Base-by-base conservation (phyloP, 2,888 invertebrate species). In the Hybos culiciformis region DNA sequence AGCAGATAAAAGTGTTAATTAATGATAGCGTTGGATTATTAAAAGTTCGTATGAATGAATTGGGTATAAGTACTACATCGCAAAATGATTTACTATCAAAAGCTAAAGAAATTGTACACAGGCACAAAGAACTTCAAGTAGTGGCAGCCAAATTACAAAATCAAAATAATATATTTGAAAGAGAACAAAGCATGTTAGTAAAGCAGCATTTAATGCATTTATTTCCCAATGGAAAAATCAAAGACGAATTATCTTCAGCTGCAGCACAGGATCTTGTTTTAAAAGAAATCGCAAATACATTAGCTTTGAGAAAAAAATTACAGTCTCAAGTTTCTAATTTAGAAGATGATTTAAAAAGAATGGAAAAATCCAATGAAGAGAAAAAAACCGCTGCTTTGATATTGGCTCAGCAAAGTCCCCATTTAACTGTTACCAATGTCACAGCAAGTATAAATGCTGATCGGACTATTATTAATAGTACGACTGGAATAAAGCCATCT, bases 111-210 rank as follows among this genome's bases (percentile, higher is more conserved):
- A 94, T 94, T 54, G 92, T 94, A 23, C 78, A 87, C 43, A 73
- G 87, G 21, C 93, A 94, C 63, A 92, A 91, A 63, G 91, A 93
- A 59, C 68, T 93, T 45, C 92, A 93, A 66, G 81, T 83, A 47
- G 83, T 88, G 67, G 88, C 86, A 2, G 82, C 82, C 58, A 83
- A 83, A 61, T 70, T 94, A 47, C 88, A 93, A 61, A 76, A 77
- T 24, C 87, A 88, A 72, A 87, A 91, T 47, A 68, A 67, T 34
- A 62, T 63, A 11, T 60, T 62, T 24, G 88, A 90, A 64, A 74
- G 76, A 50, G 84, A 86, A 57, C 84, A 88, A 62, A 76, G 78
- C 41, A 72, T 74, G 54, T 67, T 84, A 41, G 75, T 84, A 4
- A 74, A 77, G 53, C 77, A 80, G 53, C 72, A 85, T 54, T 77